Base-by-base conservation (phyloP, 2,113 vertebrate species). In the Perca schrenkii region DNA sequence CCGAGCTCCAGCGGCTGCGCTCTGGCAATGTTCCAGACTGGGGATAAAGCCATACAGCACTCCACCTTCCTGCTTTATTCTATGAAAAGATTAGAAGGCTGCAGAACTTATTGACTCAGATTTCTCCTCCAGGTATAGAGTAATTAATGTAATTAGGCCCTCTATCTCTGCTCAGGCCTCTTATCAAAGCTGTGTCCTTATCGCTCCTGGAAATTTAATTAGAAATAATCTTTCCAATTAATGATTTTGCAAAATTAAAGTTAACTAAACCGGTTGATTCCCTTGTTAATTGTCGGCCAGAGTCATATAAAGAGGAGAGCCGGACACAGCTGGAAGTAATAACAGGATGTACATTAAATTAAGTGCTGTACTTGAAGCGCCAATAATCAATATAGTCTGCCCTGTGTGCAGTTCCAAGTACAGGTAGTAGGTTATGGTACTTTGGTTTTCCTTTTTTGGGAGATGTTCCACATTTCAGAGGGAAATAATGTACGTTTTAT, bases 121-220 rank as follows among this genome's bases (percentile, higher is more conserved):
- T 86, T 74, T 82, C 61, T 90, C 88, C 82, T 80, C 63, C 74
- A 89, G 84, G 80, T 86, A 83, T 77, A 63, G 70, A 80, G 76
- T 89, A 87, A 93, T 92, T 93, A 87, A 83, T 82, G 74, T 79
- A 92, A 90, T 91, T 91, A 90, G 75, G 62, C 54, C 22, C 74
- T 83, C 62, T 81, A 82, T 92, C 89, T 86, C 31, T n/a, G 8
- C 80, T 80, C 69, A 53, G 80, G 67, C 76, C 47, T 75, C 88
- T 85, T 78, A 82, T 88, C 84, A 83, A 79, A 76, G 52, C 73
- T 16, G 46, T 66, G 86, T 83, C 80, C 76, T 92, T 86, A 93
- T 93, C 86, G n/a, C 62, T n/a, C 47, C 69, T 46, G 82, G 54
- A 88, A 64, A 91, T 91, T 86, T 87, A 89, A 94, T 93, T 91